Percentiles rank a stretch among this genome's conserved stretches.
Evolutionary conservation across 2,797 vertebrate species (phyloP).

Genomic region (Cottoperca gobio): DNA sequence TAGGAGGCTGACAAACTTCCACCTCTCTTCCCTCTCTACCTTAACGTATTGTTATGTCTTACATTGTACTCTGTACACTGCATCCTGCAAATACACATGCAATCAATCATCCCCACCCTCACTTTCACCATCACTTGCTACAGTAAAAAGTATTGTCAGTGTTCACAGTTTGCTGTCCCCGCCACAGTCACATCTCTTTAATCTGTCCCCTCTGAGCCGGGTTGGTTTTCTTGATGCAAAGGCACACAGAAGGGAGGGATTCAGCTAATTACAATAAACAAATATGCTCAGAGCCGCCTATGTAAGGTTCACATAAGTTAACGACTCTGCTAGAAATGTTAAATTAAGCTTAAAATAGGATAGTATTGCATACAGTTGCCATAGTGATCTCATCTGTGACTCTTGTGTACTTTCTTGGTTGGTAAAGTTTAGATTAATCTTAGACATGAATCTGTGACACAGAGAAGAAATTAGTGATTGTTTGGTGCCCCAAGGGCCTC

Average conservation of each 20-base stretch:
- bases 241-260: slow-evolving; percentile 54
- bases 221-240: slow-evolving; percentile 56
- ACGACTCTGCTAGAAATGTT: slow-evolving; percentile 85
- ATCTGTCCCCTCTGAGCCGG: slow-evolving; percentile 65
- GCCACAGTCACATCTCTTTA: slow-evolving; percentile 69
- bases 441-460: slow-evolving; percentile 56
- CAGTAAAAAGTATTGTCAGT: slow-evolving; percentile 67
- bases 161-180: slow-evolving; percentile 62
- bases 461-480: slow-evolving; percentile 66
- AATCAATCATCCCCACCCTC: slow-evolving; percentile 48
- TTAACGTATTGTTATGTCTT: slow-evolving; percentile 31
- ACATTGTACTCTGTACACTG: slow-evolving; percentile 12
- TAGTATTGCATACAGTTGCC: slow-evolving; percentile 82
- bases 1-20: slow-evolving; percentile 46
- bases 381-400: slow-evolving; percentile 80
- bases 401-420: slow-evolving; percentile 80
- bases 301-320: slow-evolving; percentile 84
- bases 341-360: slow-evolving; percentile 87
- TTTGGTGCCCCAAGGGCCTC: slow-evolving; percentile 48
- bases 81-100: slow-evolving; percentile 16
- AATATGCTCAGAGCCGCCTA: slow-evolving; percentile 81
- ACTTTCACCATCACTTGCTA: slow-evolving; percentile 43
- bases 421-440: slow-evolving; percentile 81
- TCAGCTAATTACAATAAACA: slow-evolving; percentile 84
- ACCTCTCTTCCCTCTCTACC: slow-evolving; percentile 20